Base-by-base conservation (phyloP, 2,888 invertebrate species). In the Ennomos quercinarius region DNA sequence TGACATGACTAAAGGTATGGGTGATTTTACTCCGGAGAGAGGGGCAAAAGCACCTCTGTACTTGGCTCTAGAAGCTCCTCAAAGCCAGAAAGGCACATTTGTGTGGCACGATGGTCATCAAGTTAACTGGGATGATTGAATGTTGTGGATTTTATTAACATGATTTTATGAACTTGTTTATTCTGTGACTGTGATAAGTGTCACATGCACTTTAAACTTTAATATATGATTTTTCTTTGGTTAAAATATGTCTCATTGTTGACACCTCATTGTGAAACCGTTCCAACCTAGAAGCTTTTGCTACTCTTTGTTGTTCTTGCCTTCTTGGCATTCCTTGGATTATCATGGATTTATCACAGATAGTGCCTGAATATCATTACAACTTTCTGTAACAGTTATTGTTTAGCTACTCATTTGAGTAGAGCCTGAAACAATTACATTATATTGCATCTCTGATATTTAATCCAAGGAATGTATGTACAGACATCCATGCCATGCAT, bases 51-150 rank as follows among this genome's bases (percentile, higher is more conserved):
- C 90, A 35, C 92, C 92, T 8, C 71, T 92, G 10, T 91, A 88
- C 70, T 72, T 92, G 66, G 91, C 90, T 9, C 67, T 92, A 55
- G 90, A 91, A 63, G 92, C 92, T 46, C 92, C 91, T 36, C 89
- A 90, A 70, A 76, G 83, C 51, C 82, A 86, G 9, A 92, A 91
- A 69, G 92, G 92, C 62, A 86, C 89, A 1, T 92, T 91, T 77
- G 76, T 92, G 47, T 92, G 92, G 92, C 92, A 92, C 62, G 91
- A 92, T 63, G 87, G 91, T 73, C 91, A 90, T 69, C 85, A 86
- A 82, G 91, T 92, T 48, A 92, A 92, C 77, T 92, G 92, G 92
- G 91, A 92, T 76, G 92, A 92, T 80, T 91, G 27, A 84, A 79
- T 72, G 70, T 74, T 78, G 74, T 76, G 71, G 74, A 75, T 76